These are phyloP conservation scores for Hetaerina titia DNA, from an alignment of 2,888 invertebrate genomes.

Conservation along the genomic window DNA sequence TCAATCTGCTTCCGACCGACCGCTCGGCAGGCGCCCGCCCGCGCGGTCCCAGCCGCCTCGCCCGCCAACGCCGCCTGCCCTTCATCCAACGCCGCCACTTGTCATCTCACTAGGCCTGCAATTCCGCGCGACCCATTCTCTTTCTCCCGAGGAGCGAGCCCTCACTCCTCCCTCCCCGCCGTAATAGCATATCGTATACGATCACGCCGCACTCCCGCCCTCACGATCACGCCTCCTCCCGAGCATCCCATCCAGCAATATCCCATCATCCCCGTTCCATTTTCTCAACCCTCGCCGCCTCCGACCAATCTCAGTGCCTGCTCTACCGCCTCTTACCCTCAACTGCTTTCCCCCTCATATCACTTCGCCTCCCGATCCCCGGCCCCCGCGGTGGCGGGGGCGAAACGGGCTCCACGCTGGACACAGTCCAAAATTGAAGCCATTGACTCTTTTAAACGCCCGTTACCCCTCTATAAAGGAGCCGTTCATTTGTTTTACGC, in stretches of 20 bases:
- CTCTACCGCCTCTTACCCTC: too few relatives aligned
- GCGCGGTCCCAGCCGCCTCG: neutral
- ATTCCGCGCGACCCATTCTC: neutral
- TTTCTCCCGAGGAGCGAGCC: neutral
- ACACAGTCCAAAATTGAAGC: neutral
- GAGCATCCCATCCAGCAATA: neutral
- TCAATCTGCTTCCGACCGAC: neutral
- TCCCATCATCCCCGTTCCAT: conserved; percentile 41
- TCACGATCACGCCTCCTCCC: neutral
- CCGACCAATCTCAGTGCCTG: neutral
- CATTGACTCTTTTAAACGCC: too few relatives aligned
- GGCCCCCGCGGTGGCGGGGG: too few relatives aligned
- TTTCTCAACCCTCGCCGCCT: neutral
- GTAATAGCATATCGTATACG: neutral
- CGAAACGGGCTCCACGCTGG: neutral
- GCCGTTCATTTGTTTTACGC: neutral
- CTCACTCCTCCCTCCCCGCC: neutral
- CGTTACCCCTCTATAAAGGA: neutral
- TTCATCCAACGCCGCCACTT: neutral
- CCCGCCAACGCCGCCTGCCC: neutral
- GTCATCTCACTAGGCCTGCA: neutral
- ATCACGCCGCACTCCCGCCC: too few relatives aligned
- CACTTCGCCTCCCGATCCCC: too few relatives aligned
- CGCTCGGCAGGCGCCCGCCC: neutral
- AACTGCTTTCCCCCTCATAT: too few relatives aligned